Conservation (phyloP, 2,797 vertebrate species). For the Gephyroberyx darwinii region DNA sequence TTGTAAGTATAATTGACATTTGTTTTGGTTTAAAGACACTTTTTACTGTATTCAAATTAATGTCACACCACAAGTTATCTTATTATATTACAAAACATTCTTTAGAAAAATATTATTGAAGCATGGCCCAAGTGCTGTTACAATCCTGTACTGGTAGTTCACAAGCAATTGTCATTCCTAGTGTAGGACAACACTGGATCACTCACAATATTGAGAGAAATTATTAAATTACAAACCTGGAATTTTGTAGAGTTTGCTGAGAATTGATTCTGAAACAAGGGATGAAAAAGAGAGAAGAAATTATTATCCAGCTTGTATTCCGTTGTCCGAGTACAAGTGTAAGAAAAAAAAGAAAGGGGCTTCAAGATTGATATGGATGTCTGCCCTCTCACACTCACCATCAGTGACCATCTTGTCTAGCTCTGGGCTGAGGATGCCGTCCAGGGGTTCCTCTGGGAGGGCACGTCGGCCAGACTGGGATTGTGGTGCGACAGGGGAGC, state of each 20-base stretch:
- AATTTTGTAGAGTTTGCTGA: slow-evolving; percentile 98
- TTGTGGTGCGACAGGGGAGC: slow-evolving; percentile 84
- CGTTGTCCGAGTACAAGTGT: neutral
- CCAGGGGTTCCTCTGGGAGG: slow-evolving; percentile 91
- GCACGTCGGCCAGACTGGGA: slow-evolving; percentile 83
- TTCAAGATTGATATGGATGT: slow-evolving; percentile 10
- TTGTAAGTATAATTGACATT: neutral
- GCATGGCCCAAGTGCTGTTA: neutral
- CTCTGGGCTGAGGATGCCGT: slow-evolving; percentile 97
- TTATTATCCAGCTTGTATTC: slow-evolving; percentile 15
- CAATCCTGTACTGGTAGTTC: neutral
- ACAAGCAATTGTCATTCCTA: neutral
- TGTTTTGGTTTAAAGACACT: neutral
- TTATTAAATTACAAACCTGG: slow-evolving; percentile 86
- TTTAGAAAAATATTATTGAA: neutral
- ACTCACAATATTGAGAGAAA: slow-evolving; percentile 10
- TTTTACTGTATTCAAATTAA: neutral
- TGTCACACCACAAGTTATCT: neutral
- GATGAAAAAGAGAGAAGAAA: slow-evolving; percentile 29
- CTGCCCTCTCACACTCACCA: slow-evolving; percentile 81
- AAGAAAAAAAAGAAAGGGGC: neutral
- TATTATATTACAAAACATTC: neutral
- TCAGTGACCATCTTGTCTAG: slow-evolving; percentile 99
- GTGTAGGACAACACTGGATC: neutral
- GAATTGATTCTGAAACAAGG: slow-evolving; percentile 91